Conservation (phyloP, 2,113 vertebrate genomes). For the Greenwoodochromis staneri region DNA sequence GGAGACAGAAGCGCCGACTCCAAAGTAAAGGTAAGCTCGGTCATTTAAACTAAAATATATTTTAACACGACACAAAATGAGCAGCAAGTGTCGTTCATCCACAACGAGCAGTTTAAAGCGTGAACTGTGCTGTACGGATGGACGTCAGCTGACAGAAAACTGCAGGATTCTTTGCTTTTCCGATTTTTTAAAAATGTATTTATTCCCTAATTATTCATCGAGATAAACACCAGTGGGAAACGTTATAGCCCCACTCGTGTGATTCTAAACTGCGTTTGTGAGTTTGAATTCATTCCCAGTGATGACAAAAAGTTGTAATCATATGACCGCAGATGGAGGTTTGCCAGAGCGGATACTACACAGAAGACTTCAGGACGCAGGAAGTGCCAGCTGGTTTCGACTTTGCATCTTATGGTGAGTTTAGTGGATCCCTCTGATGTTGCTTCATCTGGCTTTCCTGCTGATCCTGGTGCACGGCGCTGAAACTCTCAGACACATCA, state of each 20-base stretch:
- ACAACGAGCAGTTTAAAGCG: not conserved
- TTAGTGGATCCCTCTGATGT: not conserved
- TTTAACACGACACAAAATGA: not conserved
- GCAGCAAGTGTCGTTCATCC: not conserved
- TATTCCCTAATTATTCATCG: not conserved
- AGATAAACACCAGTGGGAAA: not conserved
- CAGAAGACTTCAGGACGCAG: constrained; percentile 74
- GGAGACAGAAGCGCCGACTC: constrained; percentile 5
- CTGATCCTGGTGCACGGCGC: not conserved
- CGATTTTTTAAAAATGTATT: accelerated
- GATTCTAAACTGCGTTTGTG: not conserved
- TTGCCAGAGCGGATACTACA: constrained; percentile 69
- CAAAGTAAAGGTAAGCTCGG: constrained; percentile 32
- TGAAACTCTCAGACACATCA: not conserved
- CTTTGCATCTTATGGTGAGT: constrained; percentile 73
- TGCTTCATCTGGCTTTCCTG: not conserved
- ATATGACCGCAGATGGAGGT: constrained; percentile 66
- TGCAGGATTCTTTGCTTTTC: not conserved
- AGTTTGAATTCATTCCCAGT: not conserved
- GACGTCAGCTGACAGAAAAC: not conserved
- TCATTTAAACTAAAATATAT: not conserved
- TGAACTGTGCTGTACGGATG: accelerated
- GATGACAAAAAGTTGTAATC: not conserved
- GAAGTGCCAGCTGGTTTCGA: constrained; percentile 75
- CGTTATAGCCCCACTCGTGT: not conserved